Evolutionary conservation across 2,888 invertebrate genomes (phyloP), one percentile per base, ranked within the genome.

Genomic region (Oligia strigilis): DNA sequence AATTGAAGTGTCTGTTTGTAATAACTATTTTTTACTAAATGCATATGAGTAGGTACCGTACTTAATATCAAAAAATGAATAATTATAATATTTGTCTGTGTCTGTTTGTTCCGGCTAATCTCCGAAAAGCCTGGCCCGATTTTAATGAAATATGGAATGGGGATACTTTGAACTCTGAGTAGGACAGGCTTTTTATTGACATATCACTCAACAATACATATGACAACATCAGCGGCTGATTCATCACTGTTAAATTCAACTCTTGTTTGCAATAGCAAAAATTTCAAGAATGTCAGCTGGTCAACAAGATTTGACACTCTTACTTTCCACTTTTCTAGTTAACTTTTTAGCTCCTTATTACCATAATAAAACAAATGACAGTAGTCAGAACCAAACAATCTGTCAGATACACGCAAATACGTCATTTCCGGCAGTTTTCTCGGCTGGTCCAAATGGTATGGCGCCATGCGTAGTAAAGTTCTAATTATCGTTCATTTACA

Each of bases 401-500:
- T 80, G 67, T 85, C 78, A 73, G 55, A 40, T 71, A 72, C 40
- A 72, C 69, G 80, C 80, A 77, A 87, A 87, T 72, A 66, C 72
- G 70, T 70, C 8, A 80, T 87, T 78, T 87, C 86, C 85, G 82
- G 83, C 14, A 40, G 52, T 73, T 79, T 83, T 65, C 62, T 75
- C 14, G 66, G 40, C 49, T 46, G 40, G 60, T 40, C 75, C 70
- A 80, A 84, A 78, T 75, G 72, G 52, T 60, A 60, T 70, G 78
- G 87, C 80, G 85, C 80, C 83, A 67, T 4, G 66, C 67, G 55
- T 64, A 23, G 62, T 74, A 66, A 77, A 78, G 46, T 76, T 80
- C 67, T 83, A 77, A 87, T 87, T 85, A 87, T 78, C 80, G 75
- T 85, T 85, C 64, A 82, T 85, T 87, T 85, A 80, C 77, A 49